These are phyloP conservation scores for Ptilonorhynchus violaceus DNA, from an alignment of 2,113 vertebrate genomes.

Conservation along the genomic window DNA sequence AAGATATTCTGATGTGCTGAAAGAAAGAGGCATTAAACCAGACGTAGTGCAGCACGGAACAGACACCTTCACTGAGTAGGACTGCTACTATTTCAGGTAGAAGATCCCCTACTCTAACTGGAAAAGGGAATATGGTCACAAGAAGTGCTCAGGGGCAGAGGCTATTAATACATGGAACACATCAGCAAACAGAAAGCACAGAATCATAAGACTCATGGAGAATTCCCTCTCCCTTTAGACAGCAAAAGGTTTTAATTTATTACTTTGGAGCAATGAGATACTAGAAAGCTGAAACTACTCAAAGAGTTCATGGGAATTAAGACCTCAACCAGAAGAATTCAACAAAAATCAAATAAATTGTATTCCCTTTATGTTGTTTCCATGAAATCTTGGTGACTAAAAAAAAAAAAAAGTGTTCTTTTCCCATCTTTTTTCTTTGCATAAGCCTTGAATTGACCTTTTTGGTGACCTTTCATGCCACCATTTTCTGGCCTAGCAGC, in stretches of 20 bases:
- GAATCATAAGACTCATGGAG: neutral
- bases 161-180: neutral
- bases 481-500: neutral
- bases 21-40: neutral
- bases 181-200: neutral
- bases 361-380: neutral
- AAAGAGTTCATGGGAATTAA: neutral
- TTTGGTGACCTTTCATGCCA: neutral
- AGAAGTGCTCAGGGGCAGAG: neutral
- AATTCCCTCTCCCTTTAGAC: neutral
- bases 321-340: neutral
- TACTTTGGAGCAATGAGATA: neutral
- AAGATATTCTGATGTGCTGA: neutral
- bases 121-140: neutral
- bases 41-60: neutral
- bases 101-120: neutral
- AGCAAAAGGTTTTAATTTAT: neutral
- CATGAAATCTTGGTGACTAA: neutral
- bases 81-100: neutral
- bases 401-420: accelerated
- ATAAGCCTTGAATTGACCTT: neutral
- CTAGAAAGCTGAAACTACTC: neutral
- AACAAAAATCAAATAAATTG: neutral
- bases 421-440: neutral
- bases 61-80: neutral